phyloP scores from a whole-genome alignment of 2,797 vertebrate genomes.

The Microtus agrestis region DNA sequence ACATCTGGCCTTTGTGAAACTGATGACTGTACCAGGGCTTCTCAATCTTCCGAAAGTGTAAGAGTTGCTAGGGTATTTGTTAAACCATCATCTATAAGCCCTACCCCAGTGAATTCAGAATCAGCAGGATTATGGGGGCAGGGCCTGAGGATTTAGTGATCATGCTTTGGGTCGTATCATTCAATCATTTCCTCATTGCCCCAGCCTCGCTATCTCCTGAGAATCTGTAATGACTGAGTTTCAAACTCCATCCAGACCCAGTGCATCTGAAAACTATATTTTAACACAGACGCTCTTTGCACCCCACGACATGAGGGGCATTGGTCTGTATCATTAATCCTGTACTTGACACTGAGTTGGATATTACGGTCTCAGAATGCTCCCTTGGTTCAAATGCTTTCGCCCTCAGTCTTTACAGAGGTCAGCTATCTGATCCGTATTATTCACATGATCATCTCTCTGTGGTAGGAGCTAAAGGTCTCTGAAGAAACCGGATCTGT shows the following conservation, averaged over 20 bases:
- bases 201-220: not conserved
- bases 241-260: not conserved
- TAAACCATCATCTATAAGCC: not conserved
- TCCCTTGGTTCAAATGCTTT: not conserved
- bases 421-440: not conserved
- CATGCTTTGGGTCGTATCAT: not conserved
- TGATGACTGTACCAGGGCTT: constrained; percentile 3
- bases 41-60: not conserved
- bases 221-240: not conserved
- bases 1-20: not conserved
- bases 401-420: not conserved
- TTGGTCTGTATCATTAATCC: not conserved
- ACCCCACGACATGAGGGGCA: not conserved
- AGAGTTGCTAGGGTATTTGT: constrained; percentile 25
- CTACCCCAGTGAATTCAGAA: not conserved
- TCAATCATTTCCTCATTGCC: not conserved
- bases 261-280: not conserved
- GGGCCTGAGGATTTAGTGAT: not conserved
- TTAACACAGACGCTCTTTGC: not conserved
- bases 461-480: not conserved
- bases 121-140: not conserved
- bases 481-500: not conserved
- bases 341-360: not conserved
- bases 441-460: not conserved
- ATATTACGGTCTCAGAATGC: not conserved